Percentiles rank a stretch among this genome's conserved stretches.
These are phyloP conservation scores for Vollenhovia emeryi DNA, from an alignment of 1,140 invertebrate species.

Conservation along the genomic window DNA sequence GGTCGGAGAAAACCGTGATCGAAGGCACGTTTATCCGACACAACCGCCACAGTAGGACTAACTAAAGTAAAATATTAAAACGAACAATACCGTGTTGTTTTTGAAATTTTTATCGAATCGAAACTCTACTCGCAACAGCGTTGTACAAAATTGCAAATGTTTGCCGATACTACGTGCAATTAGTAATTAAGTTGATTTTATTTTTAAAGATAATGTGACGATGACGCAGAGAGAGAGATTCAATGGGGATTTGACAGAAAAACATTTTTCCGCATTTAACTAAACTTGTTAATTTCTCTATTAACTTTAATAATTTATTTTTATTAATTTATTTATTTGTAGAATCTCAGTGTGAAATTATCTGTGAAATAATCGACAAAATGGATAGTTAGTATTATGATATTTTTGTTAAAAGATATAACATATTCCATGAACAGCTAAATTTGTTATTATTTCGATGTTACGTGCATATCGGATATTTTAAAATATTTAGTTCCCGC, in stretches of 20 bases:
- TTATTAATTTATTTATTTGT: too few species aligned
- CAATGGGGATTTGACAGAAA: background rate
- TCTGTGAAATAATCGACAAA: background rate
- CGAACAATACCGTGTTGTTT: background rate
- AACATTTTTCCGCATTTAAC: background rate
- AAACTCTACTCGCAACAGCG: background rate
- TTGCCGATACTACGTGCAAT: background rate
- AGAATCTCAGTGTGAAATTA: too few species aligned
- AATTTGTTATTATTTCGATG: background rate
- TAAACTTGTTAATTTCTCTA: background rate
- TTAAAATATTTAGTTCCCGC: slow-evolving; percentile 9
- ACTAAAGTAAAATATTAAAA: background rate
- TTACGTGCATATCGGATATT: background rate
- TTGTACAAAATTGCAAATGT: background rate
- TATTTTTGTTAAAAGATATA: background rate
- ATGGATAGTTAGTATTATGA: background rate
- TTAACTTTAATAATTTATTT: background rate
- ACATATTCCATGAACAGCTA: background rate
- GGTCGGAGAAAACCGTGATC: too few species aligned
- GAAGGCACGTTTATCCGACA: too few species aligned
- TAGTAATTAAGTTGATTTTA: background rate
- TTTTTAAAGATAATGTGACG: background rate
- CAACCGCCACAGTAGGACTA: too few species aligned
- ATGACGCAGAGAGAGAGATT: background rate
- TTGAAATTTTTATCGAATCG: background rate